Base-by-base conservation (phyloP, 2,113 vertebrate genomes). In the Phylloscopus trochiloides region DNA sequence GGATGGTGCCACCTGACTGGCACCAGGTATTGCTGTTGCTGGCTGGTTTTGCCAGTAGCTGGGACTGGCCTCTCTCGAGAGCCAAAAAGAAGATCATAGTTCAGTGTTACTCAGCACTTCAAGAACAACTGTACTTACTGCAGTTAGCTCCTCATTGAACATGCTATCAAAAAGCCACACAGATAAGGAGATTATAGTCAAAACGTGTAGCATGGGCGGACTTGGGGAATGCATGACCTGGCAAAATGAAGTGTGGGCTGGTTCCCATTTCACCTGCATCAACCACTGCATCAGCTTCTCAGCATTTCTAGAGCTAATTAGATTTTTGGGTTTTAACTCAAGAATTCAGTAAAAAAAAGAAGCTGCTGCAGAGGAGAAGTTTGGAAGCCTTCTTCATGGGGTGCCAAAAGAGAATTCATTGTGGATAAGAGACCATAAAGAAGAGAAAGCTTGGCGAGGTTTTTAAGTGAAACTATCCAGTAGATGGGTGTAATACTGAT, bases 11-110 rank as follows among this genome's bases (percentile, higher is more conserved):
- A 45, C 43, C 43, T 2, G 8, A 31, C 42, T 36, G 29, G 42
- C 50, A 50, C 22, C 0, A 1, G 48, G 3, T 47, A 26, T 45
- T 81, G 34, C 22, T 5, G 0, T 75, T 10, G 4, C 40, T 1
- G 1, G 4, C 47, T 85, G 17, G 31, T 82, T 79, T 58, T 65
- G 32, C 38, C 22, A n/a, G n/a, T 57, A 50, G 12, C 29, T 73
- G 72, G 24, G 24, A 36, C 28, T 38, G 43, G 36, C n/a, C 20
- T 66, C 61, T 54, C n/a, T 40, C 36, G 36, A 78, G 65, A 86
- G 82, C 16, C 58, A 36, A 32, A 63, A 57, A 57, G 24, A 48
- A 70, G 50, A 28, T 52, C 40, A 22, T n/a, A 58, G 55, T 50
- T 81, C 28, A 45, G 29, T 34, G 17, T 67, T 58, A 45, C 13